Percentiles rank a stretch among this genome's conserved stretches.
Conservation (phyloP, 1,140 invertebrate species). For the Heliothis virescens region DNA sequence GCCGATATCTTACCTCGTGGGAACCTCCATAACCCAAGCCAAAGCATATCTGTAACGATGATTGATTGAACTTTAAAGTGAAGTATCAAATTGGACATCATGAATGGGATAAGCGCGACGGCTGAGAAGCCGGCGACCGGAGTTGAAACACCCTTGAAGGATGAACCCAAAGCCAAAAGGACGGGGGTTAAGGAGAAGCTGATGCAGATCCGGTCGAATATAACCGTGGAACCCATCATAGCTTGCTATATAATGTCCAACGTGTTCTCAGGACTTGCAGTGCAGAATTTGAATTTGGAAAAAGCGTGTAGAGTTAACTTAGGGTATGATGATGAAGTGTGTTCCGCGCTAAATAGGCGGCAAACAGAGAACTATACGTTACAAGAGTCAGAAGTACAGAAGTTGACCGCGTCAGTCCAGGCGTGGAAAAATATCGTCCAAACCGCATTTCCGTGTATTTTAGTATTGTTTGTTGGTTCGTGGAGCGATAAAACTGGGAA, state of each 20-base stretch:
- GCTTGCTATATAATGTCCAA: conserved; percentile 87
- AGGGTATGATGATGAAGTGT: conserved; percentile 85
- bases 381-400: conserved; percentile 86
- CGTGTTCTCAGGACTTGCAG: conserved; percentile 86
- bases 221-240: conserved; percentile 88
- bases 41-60: conserved; percentile 51
- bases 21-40: conserved; percentile 25
- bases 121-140: conserved; percentile 68
- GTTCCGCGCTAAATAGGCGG: conserved; percentile 85
- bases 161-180: conserved; percentile 68
- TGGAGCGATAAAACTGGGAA: conserved; percentile 87
- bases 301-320: conserved; percentile 89
- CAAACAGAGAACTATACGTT: conserved; percentile 83
- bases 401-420: conserved; percentile 86
- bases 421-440: conserved; percentile 83
- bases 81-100: conserved; percentile 56
- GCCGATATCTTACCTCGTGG: conserved; percentile 39
- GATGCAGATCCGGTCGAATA: conserved; percentile 80
- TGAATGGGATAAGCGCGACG: conserved; percentile 77
- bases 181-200: conserved; percentile 72
- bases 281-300: conserved; percentile 88
- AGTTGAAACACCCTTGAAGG: conserved; percentile 61
- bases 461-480: conserved; percentile 87
- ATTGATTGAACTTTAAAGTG: conserved; percentile 59
- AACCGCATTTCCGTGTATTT: conserved; percentile 82